Percentiles rank a stretch among this genome's conserved stretches.
phyloP scores from a whole-genome alignment of 2,113 vertebrate genomes.

The Sterrhoptilus dennistouni region DNA sequence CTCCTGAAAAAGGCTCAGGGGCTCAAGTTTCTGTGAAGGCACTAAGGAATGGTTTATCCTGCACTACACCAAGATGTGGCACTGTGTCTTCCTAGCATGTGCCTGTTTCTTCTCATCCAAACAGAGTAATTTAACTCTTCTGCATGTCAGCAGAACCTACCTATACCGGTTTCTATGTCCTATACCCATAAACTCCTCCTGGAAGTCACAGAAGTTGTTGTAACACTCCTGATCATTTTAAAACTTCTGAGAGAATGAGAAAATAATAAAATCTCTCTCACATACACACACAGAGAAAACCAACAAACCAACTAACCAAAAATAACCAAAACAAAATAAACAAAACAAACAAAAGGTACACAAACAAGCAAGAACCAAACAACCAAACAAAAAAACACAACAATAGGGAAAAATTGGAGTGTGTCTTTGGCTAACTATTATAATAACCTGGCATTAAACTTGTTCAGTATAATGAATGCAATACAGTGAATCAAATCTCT shows the following conservation, averaged over 20 bases:
- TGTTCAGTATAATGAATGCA: neutral
- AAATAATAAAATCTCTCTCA: neutral
- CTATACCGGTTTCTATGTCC: too few relatives aligned
- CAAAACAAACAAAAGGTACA: neutral
- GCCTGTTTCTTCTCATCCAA: neutral
- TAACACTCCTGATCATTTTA: neutral
- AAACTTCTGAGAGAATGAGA: neutral
- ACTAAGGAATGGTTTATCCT: neutral
- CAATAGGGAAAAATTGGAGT: rapidly evolving
- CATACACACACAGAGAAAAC: neutral
- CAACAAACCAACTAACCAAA: neutral
- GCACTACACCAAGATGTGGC: too few relatives aligned
- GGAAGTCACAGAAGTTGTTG: neutral
- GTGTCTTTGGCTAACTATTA: neutral
- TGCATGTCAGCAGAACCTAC: neutral
- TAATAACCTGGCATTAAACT: neutral
- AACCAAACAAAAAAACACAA: too few relatives aligned
- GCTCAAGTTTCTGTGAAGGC: neutral
- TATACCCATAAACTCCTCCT: neutral
- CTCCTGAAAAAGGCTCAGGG: neutral
- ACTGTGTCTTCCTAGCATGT: neutral
- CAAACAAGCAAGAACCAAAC: neutral
- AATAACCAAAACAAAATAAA: neutral
- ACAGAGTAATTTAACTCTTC: neutral
- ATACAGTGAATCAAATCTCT: neutral